phyloP scores from a whole-genome alignment of 1,140 invertebrate species.

The Gonioctena quinquepunctata region DNA sequence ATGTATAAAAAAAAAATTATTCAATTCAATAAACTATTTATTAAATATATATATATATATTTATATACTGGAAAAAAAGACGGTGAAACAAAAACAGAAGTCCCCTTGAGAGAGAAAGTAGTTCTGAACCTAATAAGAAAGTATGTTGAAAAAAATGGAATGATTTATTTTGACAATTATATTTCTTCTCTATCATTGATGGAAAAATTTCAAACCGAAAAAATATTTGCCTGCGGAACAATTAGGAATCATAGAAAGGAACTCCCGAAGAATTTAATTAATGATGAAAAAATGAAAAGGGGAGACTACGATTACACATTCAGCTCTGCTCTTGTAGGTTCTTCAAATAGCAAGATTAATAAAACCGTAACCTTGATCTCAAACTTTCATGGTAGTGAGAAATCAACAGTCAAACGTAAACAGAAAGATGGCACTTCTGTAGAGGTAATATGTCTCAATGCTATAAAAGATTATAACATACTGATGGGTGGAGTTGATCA shows the following conservation, averaged over 20 bases:
- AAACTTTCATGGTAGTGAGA: neutral
- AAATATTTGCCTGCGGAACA: neutral
- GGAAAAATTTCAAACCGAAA: neutral
- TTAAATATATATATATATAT: no score
- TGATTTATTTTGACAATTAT: neutral
- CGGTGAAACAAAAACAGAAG: no score
- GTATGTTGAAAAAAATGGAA: neutral
- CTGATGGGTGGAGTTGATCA: neutral
- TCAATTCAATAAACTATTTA: no score
- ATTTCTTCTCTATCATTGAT: neutral
- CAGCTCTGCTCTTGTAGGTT: neutral
- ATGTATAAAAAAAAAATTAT: no score
- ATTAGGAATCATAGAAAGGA: neutral
- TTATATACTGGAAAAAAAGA: no score
- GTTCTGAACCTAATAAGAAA: neutral
- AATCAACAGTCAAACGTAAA: neutral
- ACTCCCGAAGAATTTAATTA: neutral
- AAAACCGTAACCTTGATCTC: neutral
- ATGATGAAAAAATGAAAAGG: neutral
- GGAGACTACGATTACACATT: neutral
- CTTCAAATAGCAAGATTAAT: neutral
- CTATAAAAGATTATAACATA: neutral
- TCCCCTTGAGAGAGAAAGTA: neutral
- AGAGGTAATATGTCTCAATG: neutral
- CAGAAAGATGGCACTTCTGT: neutral